Base-by-base conservation (phyloP, 2,797 vertebrate genomes). In the Onychomys leucogaster region DNA sequence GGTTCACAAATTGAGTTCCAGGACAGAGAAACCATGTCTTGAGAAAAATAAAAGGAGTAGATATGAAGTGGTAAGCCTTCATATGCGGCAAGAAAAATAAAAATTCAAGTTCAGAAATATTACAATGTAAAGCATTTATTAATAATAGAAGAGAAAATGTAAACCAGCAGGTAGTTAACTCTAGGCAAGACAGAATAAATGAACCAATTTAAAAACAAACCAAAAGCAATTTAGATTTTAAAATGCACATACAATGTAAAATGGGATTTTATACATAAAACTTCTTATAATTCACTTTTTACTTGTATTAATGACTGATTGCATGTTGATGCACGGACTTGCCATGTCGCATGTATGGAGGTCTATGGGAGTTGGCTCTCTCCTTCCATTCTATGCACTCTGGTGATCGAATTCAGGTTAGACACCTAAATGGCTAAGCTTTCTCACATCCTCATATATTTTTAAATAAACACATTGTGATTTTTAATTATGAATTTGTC, bases 251-350 rank as follows among this genome's bases (percentile, higher is more conserved):
- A 78, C 41, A 55, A 69, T 6, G 85, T 76, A 17, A 69, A 71
- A 92, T 61, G 23, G 6, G 1, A 34, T 92, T 94, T 95, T 88
- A 69, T 87, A 91, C 52, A 11, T 77, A 93, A 93, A 97, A 43
- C 2, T 0, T 84, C 19, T 86, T 90, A 25, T 37, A 23, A 52
- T 37, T 86, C 32, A 9, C n/a, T 67, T 14, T 52, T 85, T 52
- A 49, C 23, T 55, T 29, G 37, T 71, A 65, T 55, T 37, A 11
- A 52, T 34, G 29, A 71, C 25, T 27, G 65, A 16, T 25, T 86
- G 65, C n/a, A n/a, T 52, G 46, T 86, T 63, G 29, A 25, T 67
- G 19, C 12, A 52, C 7, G 13, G 52, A 32, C 63, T 84, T 52
- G 34, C 23, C 34, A 23, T 37, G 21, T 4, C 65, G 17, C 65